Evolutionary conservation across 2,888 invertebrate genomes (phyloP).

Genomic region (Drymonia ruficornis): DNA sequence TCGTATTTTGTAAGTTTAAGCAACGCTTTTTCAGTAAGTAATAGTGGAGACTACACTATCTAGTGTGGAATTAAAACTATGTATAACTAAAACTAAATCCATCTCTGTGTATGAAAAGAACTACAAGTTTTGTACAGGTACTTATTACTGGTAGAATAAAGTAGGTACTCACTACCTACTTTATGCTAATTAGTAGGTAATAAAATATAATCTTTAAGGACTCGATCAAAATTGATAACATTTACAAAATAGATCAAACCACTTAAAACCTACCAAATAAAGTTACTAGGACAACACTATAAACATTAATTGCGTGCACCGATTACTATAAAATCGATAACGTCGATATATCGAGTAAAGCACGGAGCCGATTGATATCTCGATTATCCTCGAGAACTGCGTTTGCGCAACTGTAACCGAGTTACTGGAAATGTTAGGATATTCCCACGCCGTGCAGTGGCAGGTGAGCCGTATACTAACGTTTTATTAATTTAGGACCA

Average conservation of each 20-base stretch:
- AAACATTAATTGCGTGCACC: constrained; percentile 30
- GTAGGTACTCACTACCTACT: no score
- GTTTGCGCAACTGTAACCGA: constrained; percentile 38
- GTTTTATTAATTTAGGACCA: not conserved
- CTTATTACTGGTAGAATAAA: no score
- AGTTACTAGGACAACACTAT: not conserved
- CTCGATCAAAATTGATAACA: not conserved
- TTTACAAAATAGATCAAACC: not conserved
- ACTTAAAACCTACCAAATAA: not conserved
- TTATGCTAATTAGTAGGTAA: no score
- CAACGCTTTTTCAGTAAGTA: no score
- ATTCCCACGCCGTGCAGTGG: constrained; percentile 41
- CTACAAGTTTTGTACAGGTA: no score
- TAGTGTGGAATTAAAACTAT: no score
- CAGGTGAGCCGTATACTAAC: not conserved
- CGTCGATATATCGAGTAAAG: constrained; percentile 26
- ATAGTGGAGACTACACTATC: no score
- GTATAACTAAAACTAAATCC: no score
- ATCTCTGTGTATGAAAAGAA: no score
- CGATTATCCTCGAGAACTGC: constrained; percentile 39
- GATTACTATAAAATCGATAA: constrained; percentile 37
- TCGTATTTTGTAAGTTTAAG: no score
- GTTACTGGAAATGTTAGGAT: constrained; percentile 49
- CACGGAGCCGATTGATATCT: constrained; percentile 38
- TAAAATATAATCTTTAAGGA: no score